Base-by-base conservation (phyloP, 2,888 invertebrate genomes). In the Meteorus cinctellus region DNA sequence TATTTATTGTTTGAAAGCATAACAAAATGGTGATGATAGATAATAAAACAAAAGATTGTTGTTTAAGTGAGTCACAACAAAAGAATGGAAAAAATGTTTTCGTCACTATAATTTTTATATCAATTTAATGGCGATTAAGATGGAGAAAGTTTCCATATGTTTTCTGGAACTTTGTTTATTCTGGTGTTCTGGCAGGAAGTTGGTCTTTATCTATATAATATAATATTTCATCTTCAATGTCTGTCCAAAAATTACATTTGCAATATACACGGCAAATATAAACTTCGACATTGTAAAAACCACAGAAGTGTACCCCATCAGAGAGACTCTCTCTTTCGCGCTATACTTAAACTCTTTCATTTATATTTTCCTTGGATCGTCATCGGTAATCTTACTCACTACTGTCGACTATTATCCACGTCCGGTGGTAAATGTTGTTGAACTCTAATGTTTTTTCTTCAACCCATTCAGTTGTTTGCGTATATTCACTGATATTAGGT, bases 361-460 rank as follows among this genome's bases (percentile, higher is more conserved):
- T 55, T 55, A 55, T 55, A 55, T 55, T 55, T 55, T 55, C 19
- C 19, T 8, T 55, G 19, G 55, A 55, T 19, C 55, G 19, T 55
- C 55, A 55, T 55, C 55, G 19, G 10, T 8, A 55, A 55, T 55
- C n/a, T 8, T 55, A 24, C 19, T 8, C 55, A 55, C 55, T 8
- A 78, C 77, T 81, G 81, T 81, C 83, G 77, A 81, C 82, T 81
- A 87, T 88, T 88, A 87, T 83, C 84, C 84, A 84, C 87, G 85
- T 88, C 87, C 86, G 87, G 87, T 85, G 83, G 83, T 81, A 36
- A 69, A 69, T 65, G 65, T 45, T 63, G 24, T 73, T 73, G 19
- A 55, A 24, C n/a, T 55, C n/a, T 24, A 41, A 70, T 19, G 19
- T 72, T 10, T 29, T 62, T 74, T 45, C 27, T 68, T 45, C 24